Conservation (phyloP, 2,113 vertebrate genomes). For the Labeo rohita region DNA sequence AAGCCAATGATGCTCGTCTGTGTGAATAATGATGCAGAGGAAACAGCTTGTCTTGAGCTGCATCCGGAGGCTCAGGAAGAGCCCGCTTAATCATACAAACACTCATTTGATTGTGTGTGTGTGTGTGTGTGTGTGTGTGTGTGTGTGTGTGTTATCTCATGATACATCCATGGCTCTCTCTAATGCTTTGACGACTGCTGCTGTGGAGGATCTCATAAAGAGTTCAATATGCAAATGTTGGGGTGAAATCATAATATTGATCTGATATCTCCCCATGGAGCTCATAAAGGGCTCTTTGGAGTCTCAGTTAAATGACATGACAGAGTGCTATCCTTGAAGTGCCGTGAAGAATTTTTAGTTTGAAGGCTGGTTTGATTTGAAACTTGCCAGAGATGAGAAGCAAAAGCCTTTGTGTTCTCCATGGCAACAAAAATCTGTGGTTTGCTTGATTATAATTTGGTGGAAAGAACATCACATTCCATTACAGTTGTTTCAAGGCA, state of each 20-base stretch:
- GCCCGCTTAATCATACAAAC: conserved; percentile 42
- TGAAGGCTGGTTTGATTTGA: neutral
- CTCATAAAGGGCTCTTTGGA: neutral
- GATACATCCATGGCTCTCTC: conserved; percentile 1
- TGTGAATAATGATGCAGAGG: conserved; percentile 39
- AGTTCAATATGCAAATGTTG: conserved; percentile 53
- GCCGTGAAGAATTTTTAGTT: neutral
- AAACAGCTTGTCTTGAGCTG: conserved; percentile 38
- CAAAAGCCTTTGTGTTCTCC: neutral
- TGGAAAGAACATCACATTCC: neutral
- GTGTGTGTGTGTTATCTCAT: neutral
- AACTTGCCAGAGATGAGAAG: neutral
- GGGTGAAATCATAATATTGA: conserved; percentile 45
- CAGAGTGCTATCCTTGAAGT: conserved; percentile 15
- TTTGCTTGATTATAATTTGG: neutral
- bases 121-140: neutral
- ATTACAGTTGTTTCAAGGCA: neutral
- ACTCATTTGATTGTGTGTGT: neutral
- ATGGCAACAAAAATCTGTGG: neutral
- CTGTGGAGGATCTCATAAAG: conserved; percentile 8
- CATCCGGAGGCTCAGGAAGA: conserved; percentile 7
- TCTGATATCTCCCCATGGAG: conserved; percentile 13
- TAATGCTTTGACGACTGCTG: neutral
- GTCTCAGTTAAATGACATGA: conserved; percentile 23
- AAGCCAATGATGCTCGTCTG: conserved; percentile 55